Percentiles rank a stretch among this genome's conserved stretches.
phyloP scores from a whole-genome alignment of 2,113 vertebrate genomes.

The Channa maculata region DNA sequence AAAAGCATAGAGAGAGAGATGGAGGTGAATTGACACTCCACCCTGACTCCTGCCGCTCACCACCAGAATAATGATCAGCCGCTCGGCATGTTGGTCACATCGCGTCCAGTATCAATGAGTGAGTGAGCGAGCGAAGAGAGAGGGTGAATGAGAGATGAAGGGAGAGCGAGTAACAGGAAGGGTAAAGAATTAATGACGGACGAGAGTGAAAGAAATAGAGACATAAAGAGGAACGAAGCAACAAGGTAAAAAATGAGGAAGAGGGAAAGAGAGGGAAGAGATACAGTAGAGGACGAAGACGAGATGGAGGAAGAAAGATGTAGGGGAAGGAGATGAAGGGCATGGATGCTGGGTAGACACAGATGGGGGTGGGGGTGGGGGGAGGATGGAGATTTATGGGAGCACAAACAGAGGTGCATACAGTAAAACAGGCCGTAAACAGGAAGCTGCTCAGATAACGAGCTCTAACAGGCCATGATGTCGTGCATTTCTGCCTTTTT shows the following conservation, averaged over 20 bases:
- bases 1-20: constrained; percentile 43
- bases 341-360: constrained; percentile 29
- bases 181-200: constrained; percentile 17
- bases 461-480: too few relatives aligned
- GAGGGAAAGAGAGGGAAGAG: neutral
- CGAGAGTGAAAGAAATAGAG: neutral
- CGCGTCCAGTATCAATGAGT: constrained; percentile 71
- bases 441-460: neutral
- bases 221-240: neutral
- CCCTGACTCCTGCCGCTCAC: constrained; percentile 59
- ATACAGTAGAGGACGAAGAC: neutral
- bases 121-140: constrained; percentile 28
- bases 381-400: constrained; percentile 67
- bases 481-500: too few relatives aligned
- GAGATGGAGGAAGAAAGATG: constrained; percentile 3
- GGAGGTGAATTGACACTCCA: constrained; percentile 69
- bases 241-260: constrained; percentile 19
- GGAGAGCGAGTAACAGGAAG: constrained; percentile 33
- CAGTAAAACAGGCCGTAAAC: constrained; percentile 3
- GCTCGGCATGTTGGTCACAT: constrained; percentile 76
- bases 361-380: constrained; percentile 24
- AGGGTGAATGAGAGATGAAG: constrained; percentile 30
- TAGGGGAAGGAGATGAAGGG: constrained; percentile 42
- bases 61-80: constrained; percentile 74
- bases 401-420: constrained; percentile 12